Conservation (phyloP, 2,888 invertebrate species). For the Exephanes ischioxanthus region DNA sequence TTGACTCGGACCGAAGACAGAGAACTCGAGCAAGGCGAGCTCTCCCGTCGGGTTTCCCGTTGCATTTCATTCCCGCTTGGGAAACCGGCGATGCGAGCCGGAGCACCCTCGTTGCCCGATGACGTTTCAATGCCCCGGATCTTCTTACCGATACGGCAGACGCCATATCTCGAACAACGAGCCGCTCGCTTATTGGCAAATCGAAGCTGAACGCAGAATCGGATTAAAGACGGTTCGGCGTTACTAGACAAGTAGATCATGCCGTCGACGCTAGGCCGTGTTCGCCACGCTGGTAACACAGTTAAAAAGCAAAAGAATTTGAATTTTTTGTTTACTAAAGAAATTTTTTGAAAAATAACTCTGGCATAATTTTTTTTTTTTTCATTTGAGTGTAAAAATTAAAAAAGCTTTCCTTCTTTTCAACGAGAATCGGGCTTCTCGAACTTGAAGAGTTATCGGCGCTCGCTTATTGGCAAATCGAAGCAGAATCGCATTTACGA, state of each 20-base stretch:
- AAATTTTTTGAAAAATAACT: neutral
- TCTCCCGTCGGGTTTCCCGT: neutral
- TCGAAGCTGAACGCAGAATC: neutral
- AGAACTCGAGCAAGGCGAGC: neutral
- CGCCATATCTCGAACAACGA: neutral
- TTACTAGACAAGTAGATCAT: neutral
- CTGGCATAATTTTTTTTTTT: neutral
- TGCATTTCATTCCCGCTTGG: slow-evolving; percentile 12
- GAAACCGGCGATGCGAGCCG: neutral
- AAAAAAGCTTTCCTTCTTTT: too few species aligned
- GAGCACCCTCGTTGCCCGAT: slow-evolving; percentile 8
- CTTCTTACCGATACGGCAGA: slow-evolving; percentile 1
- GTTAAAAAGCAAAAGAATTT: neutral
- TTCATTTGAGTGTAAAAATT: too few species aligned
- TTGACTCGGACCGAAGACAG: slow-evolving; percentile 8
- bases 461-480: slow-evolving; percentile 4
- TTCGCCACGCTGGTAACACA: neutral
- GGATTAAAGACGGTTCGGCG: neutral
- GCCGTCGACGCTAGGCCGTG: neutral
- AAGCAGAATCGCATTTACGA: neutral
- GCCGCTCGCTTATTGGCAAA: slow-evolving; percentile 9
- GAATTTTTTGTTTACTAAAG: neutral
- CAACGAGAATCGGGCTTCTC: too few species aligned
- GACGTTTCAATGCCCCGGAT: slow-evolving; percentile 4
- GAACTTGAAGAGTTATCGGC: too few species aligned